Evolutionary conservation across 2,888 invertebrate species (phyloP).

Genomic region (Volucella inanis): DNA sequence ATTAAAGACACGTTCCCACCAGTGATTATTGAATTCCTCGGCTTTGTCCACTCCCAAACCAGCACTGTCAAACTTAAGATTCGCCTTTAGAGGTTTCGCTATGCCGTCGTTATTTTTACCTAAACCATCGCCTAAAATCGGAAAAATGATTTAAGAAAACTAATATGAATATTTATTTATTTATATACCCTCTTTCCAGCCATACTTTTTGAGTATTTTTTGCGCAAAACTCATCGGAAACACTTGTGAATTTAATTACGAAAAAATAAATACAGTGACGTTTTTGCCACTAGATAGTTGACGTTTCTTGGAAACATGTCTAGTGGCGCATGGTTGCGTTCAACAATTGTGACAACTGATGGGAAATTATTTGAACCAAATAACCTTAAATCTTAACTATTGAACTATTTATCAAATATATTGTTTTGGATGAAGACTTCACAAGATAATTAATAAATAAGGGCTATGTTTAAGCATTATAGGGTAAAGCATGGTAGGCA

Average conservation of each 20-base stretch:
- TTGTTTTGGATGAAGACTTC: too few species aligned
- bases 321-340: not conserved
- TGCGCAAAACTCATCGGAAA: constrained; percentile 81
- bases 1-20: constrained; percentile 93
- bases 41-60: constrained; percentile 91
- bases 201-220: constrained; percentile 81
- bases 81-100: constrained; percentile 89
- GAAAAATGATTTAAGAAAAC: not conserved
- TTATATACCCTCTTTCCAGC: constrained; percentile 81
- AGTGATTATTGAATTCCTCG: constrained; percentile 90
- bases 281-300: constrained; percentile 12
- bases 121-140: constrained; percentile 85
- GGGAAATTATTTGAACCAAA: too few species aligned
- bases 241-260: constrained; percentile 37
- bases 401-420: too few species aligned
- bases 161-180: not conserved
- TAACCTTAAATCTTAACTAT: too few species aligned
- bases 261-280: constrained; percentile 8
- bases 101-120: constrained; percentile 93
- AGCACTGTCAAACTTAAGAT: constrained; percentile 89
- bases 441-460: too few species aligned
- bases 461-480: too few species aligned
- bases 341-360: not conserved
- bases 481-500: too few species aligned
- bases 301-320: constrained; percentile 29